Evolutionary conservation across 2,888 invertebrate species (phyloP), one percentile per base, ranked within the genome.

Genomic region (Andricus quercusramuli): DNA sequence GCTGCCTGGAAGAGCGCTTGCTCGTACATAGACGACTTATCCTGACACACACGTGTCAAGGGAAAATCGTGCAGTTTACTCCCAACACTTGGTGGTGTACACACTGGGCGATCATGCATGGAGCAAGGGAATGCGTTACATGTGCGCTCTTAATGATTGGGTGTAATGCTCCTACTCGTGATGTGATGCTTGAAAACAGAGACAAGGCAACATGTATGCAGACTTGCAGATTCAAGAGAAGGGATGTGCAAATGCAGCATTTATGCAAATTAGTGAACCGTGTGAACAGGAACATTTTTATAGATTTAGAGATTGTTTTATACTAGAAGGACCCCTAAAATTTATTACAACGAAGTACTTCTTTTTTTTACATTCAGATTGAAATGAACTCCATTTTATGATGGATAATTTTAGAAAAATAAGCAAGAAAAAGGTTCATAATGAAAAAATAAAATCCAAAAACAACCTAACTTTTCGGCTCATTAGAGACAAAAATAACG

Each of bases 61-160:
- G 51, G 20, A 70, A 70, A 70, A 70, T 4, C 70, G 47, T 70
- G 47, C 70, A 70, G 70, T 70, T 70, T 70, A 70, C 68, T 68
- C 68, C 68, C 17, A 68, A 25, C 70, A 70, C 70, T 70, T 70
- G 70, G 51, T 51, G 70, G 47, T 20, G 29, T 56, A n/a, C 70
- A 70, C 51, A 70, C 47, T 51, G 51, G 5, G 70, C 70, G 17
- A 70, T 70, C 70, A 70, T 70, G 47, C 70, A 70, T 70, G 17
- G 20, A 70, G 70, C 70, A 70, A 70, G 70, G 47, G 70, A 70
- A 70, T 51, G 70, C 51, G 51, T 29, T 70, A 70, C 70, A 70
- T 51, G 70, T 70, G 51, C 70, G 70, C 70, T 70, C 70, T 70
- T 70, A 70, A 70, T 70, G 70, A 70, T 70, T 70, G 70, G 51